phyloP scores from a whole-genome alignment of 2,888 invertebrate species.

The Pharmacophagus antenor region DNA sequence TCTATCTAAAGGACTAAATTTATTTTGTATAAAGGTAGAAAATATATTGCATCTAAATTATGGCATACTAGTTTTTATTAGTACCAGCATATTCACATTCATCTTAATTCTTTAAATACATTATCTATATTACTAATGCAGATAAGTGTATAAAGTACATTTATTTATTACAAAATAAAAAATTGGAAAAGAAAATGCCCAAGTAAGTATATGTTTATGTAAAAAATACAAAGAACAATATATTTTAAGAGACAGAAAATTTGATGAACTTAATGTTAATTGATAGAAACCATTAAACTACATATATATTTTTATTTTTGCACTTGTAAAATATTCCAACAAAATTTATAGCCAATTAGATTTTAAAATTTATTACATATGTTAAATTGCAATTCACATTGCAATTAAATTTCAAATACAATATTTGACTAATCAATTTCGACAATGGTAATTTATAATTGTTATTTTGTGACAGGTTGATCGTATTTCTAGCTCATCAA shows the following conservation, averaged over 20 bases:
- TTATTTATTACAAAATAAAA: not conserved
- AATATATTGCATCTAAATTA: constrained; percentile 68
- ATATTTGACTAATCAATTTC: no score
- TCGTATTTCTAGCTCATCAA: no score
- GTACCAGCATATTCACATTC: constrained; percentile 23
- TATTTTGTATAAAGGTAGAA: constrained; percentile 47
- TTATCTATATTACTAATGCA: constrained; percentile 24
- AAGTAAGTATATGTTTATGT: not conserved
- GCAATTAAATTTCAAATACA: no score
- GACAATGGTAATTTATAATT: not conserved
- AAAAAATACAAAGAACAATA: not conserved
- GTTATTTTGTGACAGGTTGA: not conserved
- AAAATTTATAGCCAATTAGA: not conserved
- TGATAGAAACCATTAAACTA: not conserved
- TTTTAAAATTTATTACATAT: not conserved
- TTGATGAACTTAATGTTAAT: not conserved
- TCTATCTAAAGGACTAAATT: constrained; percentile 13
- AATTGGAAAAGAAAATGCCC: constrained; percentile 16
- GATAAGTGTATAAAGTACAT: constrained; percentile 12
- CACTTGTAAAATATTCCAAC: not conserved
- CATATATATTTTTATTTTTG: not conserved
- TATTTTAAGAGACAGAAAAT: not conserved
- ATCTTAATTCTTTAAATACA: constrained; percentile 14
- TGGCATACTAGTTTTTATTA: constrained; percentile 63
- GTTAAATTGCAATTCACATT: not conserved